These are phyloP conservation scores for Microtus pennsylvanicus DNA, from an alignment of 2,113 vertebrate species.

Conservation along the genomic window DNA sequence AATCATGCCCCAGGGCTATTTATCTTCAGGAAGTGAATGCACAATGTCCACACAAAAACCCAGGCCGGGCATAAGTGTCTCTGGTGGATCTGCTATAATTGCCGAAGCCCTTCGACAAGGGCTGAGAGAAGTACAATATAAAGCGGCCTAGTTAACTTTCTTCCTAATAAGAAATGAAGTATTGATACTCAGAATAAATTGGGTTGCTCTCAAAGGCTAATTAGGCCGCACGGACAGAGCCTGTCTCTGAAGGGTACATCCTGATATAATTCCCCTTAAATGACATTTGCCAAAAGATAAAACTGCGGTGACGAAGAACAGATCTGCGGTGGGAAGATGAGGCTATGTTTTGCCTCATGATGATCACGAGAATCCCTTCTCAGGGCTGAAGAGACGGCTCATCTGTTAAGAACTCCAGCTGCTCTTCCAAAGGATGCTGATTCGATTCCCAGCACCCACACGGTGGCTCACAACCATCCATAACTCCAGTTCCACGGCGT, in stretches of 20 bases:
- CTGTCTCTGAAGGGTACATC: background rate
- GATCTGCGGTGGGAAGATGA: background rate
- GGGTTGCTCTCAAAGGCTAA: background rate
- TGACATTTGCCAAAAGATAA: background rate
- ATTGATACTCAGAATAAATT: background rate
- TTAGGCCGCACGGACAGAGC: background rate
- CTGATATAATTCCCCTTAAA: background rate
- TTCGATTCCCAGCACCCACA: background rate
- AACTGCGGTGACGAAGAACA: background rate
- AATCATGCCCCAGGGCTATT: background rate
- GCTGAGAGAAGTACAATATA: background rate
- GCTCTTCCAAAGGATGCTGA: background rate
- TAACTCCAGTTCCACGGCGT: background rate
- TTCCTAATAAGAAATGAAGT: background rate
- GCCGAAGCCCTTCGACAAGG: background rate
- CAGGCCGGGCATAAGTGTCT: background rate
- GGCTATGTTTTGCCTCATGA: background rate
- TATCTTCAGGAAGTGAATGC: background rate
- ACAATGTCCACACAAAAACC: background rate
- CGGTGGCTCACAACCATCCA: background rate
- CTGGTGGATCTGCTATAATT: background rate
- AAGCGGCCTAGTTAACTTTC: too few relatives aligned
- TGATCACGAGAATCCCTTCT: background rate
- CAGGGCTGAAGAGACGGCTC: background rate
- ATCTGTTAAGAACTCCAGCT: background rate